Evolutionary conservation across 2,797 vertebrate species (phyloP).

Genomic region (Diglossa cyanea): DNA sequence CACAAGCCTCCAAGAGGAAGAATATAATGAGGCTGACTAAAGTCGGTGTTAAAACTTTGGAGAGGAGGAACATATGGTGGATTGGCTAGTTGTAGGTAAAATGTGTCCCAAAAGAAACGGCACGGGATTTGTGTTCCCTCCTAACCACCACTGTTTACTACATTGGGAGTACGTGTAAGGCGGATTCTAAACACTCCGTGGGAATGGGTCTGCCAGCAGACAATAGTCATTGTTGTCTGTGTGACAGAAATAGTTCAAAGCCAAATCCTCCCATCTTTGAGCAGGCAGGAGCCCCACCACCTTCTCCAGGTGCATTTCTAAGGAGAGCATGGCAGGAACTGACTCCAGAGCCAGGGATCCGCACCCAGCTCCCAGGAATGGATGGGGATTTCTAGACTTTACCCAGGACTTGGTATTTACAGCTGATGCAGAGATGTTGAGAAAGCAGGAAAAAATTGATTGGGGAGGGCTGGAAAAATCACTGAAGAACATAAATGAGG

Average conservation of each 20-base stretch:
- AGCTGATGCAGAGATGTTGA: neutral
- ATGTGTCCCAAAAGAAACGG: neutral
- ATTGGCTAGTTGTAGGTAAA: neutral
- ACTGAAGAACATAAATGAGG: fast-evolving
- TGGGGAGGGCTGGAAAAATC: fast-evolving
- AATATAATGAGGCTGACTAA: neutral
- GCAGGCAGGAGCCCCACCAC: neutral
- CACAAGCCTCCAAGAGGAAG: neutral
- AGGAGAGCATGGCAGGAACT: neutral
- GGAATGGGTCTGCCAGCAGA: neutral
- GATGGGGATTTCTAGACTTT: neutral
- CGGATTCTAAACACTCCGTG: neutral
- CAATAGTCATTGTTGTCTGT: neutral
- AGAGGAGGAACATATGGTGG: neutral
- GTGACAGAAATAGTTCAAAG: constrained; percentile 14
- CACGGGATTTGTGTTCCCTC: neutral
- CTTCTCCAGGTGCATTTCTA: neutral
- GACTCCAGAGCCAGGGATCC: fast-evolving
- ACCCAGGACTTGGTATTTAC: neutral
- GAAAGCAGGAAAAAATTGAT: neutral
- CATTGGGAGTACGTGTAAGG: neutral
- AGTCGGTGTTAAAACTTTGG: constrained; percentile 22
- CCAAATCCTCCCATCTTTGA: neutral
- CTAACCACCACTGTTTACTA: neutral
- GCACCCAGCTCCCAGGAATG: fast-evolving